Conservation (phyloP, 2,888 invertebrate species). For the Spodoptera littoralis region DNA sequence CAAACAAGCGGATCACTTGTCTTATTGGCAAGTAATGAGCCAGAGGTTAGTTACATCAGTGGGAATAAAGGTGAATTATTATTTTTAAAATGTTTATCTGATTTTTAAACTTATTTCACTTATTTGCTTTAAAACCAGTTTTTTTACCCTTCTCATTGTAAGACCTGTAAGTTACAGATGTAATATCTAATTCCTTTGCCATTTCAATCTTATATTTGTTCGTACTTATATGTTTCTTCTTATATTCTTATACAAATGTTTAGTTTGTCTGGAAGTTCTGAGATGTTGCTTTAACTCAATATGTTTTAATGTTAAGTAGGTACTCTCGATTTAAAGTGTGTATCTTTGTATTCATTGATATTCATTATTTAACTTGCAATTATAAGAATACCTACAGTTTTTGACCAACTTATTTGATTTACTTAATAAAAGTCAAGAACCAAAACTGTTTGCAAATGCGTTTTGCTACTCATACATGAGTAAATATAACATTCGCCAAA, state of each 20-base stretch:
- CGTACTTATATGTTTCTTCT: background rate
- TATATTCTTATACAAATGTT: constrained; percentile 1
- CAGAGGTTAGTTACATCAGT: background rate
- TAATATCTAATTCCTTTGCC: constrained; percentile 35
- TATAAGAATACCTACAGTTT: no score
- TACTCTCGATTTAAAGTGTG: no score
- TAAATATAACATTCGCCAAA: background rate
- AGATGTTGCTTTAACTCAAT: background rate
- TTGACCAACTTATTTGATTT: no score
- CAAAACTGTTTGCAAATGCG: background rate
- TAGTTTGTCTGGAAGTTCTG: background rate
- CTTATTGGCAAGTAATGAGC: no score
- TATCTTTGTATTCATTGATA: no score
- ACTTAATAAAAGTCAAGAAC: no score
- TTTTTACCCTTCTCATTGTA: constrained; percentile 22
- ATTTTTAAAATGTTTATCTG: constrained; percentile 25
- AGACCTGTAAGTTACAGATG: constrained; percentile 13
- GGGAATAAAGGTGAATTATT: constrained; percentile 18
- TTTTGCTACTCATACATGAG: background rate
- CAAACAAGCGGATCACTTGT: no score
- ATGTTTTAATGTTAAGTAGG: background rate
- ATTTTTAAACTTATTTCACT: constrained; percentile 36
- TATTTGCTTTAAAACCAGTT: constrained; percentile 9
- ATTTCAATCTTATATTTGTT: constrained; percentile 14
- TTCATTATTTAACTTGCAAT: no score